Percentiles rank a stretch among this genome's conserved stretches.
These are phyloP conservation scores for Clarias pachynema DNA, from an alignment of 2,797 vertebrate species.

Conservation along the genomic window DNA sequence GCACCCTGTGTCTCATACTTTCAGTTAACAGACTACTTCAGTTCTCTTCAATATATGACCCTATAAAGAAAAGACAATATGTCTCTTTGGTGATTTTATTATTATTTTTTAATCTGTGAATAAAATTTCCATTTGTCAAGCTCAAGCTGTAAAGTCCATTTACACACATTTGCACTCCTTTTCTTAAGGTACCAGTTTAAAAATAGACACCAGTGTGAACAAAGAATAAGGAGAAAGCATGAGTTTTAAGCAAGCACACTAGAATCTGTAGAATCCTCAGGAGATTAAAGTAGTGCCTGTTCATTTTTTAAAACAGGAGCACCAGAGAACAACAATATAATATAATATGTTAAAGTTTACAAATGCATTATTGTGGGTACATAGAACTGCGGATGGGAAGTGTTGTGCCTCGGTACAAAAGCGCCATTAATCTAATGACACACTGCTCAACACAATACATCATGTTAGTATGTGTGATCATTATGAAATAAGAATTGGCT, in stretches of 20 bases:
- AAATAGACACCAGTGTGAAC: slow-evolving; percentile 37
- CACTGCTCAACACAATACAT: not conserved
- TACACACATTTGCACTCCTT: not conserved
- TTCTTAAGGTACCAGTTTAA: slow-evolving; percentile 35
- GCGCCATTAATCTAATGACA: not conserved
- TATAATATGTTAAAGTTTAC: not conserved
- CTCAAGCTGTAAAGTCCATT: not conserved
- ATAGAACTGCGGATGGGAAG: not conserved
- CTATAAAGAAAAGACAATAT: not conserved
- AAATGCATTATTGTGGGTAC: not conserved
- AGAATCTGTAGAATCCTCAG: not conserved
- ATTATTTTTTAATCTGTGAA: not conserved
- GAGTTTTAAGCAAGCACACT: slow-evolving; percentile 4
- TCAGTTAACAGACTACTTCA: not conserved
- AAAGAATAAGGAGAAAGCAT: slow-evolving; percentile 18
- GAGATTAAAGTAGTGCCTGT: not conserved
- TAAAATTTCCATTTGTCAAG: not conserved
- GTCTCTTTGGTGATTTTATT: not conserved
- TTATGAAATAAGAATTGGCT: not conserved
- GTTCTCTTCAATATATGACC: not conserved
- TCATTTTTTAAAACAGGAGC: not conserved
- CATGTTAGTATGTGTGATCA: not conserved
- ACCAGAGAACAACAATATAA: not conserved
- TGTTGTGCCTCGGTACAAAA: not conserved
- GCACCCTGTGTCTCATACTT: not conserved